Evolutionary conservation across 2,113 vertebrate genomes (phyloP), one percentile per base, ranked within the genome.

Genomic region (Cryptotis parvus): DNA sequence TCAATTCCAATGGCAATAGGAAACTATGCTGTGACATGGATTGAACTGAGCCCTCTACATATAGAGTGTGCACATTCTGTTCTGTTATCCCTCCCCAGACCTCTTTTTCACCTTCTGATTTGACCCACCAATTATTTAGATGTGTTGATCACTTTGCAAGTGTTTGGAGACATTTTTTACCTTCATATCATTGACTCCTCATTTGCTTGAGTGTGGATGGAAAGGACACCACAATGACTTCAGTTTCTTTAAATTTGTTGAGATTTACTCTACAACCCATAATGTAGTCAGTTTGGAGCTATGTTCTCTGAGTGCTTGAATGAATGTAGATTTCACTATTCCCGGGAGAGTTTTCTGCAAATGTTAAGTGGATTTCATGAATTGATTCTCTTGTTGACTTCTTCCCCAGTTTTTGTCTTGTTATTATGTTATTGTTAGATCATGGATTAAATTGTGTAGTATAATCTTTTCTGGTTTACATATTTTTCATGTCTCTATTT

Each of bases 181-280:
- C 37, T 83, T 70, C 69, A n/a, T 63, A 26, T 61, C 76, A 69
- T 4, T 69, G 18, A 61, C 39, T 83, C 63, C 37, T 61, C 82
- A 26, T 63, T 79, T 58, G 37, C 74, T 31, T 75, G 39, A 27
- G 31, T 52, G 33, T 65, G 27, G 39, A 9, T 69, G 9, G 45
- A 76, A 70, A 83, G 45, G 69, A 69, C 6, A 61, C 37, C 55
- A 31, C 16, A 4, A 35, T 41, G 58, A 68, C n/a, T 82, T 61
- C 39, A 87, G 18, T 87, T 87, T 15, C 41, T 82, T 75, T 92
- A 75, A 68, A 75, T 61, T 68, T 37, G 1, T 75, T 58, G 31
- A 55, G 11, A 4, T 61, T 92, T 84, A 58, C 39, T 72, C 49
- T 83, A 27, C 11, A 8, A 27, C 14, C 22, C 37, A 69, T 68